phyloP scores from a whole-genome alignment of 92 coral and sea anemone species.

The Actinostola sp. region DNA sequence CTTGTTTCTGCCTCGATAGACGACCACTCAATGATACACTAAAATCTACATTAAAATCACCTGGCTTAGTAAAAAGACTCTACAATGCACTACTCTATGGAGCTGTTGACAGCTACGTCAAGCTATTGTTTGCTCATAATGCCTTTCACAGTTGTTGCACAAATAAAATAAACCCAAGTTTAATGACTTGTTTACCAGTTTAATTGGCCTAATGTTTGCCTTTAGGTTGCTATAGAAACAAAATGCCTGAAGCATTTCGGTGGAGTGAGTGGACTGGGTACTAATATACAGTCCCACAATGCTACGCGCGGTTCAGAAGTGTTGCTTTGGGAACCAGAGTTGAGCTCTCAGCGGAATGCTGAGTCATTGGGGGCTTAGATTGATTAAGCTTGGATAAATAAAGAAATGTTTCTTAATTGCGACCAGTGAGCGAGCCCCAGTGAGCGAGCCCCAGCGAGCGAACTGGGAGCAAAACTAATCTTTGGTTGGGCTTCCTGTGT shows the following conservation, averaged over 20 bases:
- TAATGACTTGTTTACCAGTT: constrained; percentile 18
- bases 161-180: constrained; percentile 2
- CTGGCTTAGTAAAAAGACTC: not conserved
- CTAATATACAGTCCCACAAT: not conserved
- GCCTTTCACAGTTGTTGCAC: not conserved
- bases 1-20: too few relatives aligned
- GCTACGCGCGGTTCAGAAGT: not conserved
- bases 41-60: too few relatives aligned
- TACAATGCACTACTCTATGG: not conserved
- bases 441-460: too few relatives aligned
- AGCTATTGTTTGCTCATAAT: constrained; percentile 14
- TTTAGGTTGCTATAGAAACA: constrained; percentile 18
- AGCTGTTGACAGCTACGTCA: constrained; percentile 20
- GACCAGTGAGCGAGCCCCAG: too few relatives aligned
- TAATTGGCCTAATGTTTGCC: not conserved
- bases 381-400: too few relatives aligned
- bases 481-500: too few relatives aligned
- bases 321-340: not conserved
- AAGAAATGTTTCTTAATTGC: too few relatives aligned
- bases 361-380: too few relatives aligned
- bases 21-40: not conserved
- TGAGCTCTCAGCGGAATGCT: not conserved
- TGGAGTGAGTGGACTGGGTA: constrained; percentile 6
- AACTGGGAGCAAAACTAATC: too few relatives aligned
- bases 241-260: too few relatives aligned